Conservation (phyloP, 2,888 invertebrate genomes). For the Diaprepes abbreviatus region DNA sequence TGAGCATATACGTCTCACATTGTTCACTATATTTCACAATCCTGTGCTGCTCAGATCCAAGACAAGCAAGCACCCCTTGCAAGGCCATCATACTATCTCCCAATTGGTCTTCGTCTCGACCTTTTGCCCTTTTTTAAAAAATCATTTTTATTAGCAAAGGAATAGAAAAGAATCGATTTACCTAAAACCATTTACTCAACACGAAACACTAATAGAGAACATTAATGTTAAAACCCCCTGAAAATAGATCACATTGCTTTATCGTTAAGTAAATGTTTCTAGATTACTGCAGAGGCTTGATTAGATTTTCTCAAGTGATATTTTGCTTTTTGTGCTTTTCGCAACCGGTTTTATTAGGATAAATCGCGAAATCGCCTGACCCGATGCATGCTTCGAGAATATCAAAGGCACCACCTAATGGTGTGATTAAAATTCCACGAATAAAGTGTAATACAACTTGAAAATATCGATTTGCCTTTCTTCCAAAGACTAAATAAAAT, state of each 20-base stretch:
- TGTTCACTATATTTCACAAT: too few species aligned
- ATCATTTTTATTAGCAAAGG: too few species aligned
- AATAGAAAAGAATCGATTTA: too few species aligned
- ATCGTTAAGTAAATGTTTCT: slow-evolving; percentile 2
- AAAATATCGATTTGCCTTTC: not conserved
- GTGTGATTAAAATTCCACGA: slow-evolving; percentile 12
- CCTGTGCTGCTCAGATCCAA: too few species aligned
- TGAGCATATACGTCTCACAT: too few species aligned
- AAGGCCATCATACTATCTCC: too few species aligned
- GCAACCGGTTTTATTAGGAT: slow-evolving; percentile 13
- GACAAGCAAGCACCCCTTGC: too few species aligned
- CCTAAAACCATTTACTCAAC: too few species aligned
- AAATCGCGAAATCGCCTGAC: slow-evolving; percentile 14
- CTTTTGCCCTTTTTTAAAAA: too few species aligned
- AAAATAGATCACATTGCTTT: not conserved
- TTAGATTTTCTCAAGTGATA: slow-evolving; percentile 3
- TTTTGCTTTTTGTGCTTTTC: slow-evolving; percentile 14
- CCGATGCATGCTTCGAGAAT: not conserved
- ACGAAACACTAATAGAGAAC: not conserved
- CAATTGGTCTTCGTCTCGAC: too few species aligned
- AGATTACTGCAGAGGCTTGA: not conserved
- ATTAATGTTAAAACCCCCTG: too few species aligned
- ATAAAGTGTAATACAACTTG: not conserved
- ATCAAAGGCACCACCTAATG: not conserved
- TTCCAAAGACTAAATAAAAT: not conserved